These are phyloP conservation scores for Onychorhynchus coronatus DNA, from an alignment of 2,113 vertebrate genomes.

Conservation along the genomic window DNA sequence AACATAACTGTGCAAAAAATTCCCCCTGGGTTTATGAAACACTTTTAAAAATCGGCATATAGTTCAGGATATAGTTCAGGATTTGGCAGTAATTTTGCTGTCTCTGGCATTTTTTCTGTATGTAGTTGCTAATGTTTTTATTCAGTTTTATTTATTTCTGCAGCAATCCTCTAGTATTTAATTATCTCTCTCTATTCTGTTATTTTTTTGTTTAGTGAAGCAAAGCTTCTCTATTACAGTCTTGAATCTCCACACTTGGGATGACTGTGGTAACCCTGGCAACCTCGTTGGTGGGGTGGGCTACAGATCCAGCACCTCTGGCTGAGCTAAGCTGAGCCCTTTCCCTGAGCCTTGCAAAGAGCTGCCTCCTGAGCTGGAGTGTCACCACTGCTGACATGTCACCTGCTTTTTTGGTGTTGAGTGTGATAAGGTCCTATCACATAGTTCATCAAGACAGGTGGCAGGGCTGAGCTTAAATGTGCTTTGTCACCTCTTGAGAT, in stretches of 20 bases:
- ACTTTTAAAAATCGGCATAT: not conserved
- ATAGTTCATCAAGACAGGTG: not conserved
- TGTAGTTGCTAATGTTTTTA: not conserved
- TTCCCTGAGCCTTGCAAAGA: not conserved
- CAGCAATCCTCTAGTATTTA: not conserved
- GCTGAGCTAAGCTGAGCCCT: not conserved
- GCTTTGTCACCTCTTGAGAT: not conserved
- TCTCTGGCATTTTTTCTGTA: not conserved
- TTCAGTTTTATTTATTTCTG: not conserved
- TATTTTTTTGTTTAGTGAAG: not conserved
- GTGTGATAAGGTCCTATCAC: not conserved
- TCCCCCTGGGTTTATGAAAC: not conserved
- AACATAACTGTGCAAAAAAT: not conserved
- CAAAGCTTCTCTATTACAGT: not conserved
- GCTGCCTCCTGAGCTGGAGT: accelerated
- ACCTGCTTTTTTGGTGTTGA: not conserved
- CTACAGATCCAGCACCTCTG: not conserved
- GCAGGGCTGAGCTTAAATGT: not conserved
- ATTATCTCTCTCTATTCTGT: not conserved
- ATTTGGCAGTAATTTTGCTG: not conserved
- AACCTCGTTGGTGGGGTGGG: not conserved
- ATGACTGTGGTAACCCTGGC: slow-evolving; percentile 5
- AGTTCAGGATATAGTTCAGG: not conserved
- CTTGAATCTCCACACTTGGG: not conserved
- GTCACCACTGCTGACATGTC: not conserved